Conservation (phyloP, 2,888 invertebrate genomes). For the Emmelina monodactyla region DNA sequence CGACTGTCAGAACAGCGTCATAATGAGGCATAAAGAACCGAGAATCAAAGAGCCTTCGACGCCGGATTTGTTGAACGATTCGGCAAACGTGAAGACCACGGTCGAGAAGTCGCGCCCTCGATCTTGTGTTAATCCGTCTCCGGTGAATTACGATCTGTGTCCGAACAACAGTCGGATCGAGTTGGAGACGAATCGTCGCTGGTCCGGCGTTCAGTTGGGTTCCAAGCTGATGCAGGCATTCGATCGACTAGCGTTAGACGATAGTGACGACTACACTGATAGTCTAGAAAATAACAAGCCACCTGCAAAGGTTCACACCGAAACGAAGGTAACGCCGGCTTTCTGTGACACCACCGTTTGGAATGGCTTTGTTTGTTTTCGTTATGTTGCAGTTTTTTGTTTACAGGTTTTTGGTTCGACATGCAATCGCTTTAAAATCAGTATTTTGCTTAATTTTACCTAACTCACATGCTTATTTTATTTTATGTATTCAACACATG, state of each 20-base stretch:
- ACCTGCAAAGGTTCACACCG: constrained; percentile 51
- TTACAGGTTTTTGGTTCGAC: constrained; percentile 24
- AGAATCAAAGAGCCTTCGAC: constrained; percentile 60
- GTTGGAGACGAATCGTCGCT: constrained; percentile 68
- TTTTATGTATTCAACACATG: constrained; percentile 21
- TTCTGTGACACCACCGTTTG: too few species aligned
- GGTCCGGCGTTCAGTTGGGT: constrained; percentile 76
- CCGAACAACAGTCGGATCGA: constrained; percentile 56
- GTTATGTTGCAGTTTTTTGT: constrained; percentile 19
- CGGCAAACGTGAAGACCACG: constrained; percentile 55
- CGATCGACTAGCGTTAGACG: constrained; percentile 71
- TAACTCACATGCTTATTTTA: constrained; percentile 14
- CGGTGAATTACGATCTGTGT: constrained; percentile 54
- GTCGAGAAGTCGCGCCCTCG: constrained; percentile 70
- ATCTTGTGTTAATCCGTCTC: constrained; percentile 71
- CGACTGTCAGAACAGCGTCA: constrained; percentile 58
- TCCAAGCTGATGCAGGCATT: constrained; percentile 77
- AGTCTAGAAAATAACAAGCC: constrained; percentile 71
- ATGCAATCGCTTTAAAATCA: constrained; percentile 5
- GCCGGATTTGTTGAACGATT: constrained; percentile 67
- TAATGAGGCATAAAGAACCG: constrained; percentile 57
- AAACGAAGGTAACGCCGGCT: constrained; percentile 34
- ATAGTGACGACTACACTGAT: constrained; percentile 78
- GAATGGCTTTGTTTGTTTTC: constrained; percentile 28
- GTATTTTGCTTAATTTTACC: constrained; percentile 8